Evolutionary conservation across 2,888 invertebrate genomes (phyloP), one percentile per base, ranked within the genome.

Genomic region (Andrena hattorfiana): DNA sequence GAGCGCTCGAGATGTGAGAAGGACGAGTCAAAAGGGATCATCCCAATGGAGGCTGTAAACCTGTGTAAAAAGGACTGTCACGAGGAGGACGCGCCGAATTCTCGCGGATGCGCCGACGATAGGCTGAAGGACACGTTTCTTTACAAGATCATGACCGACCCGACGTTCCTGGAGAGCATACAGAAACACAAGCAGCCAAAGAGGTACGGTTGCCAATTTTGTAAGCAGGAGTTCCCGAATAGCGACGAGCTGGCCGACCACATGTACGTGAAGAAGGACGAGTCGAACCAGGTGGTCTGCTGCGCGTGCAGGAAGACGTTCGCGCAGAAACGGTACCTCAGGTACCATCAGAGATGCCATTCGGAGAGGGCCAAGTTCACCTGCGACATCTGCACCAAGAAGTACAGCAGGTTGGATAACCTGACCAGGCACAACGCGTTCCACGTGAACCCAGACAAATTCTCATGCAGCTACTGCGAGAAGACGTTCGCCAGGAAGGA

Each of bases 391-490:
- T 93, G 93, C 72, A 90, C 91, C 4, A 90, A 89, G 68, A 91
- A 91, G 49, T 93, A 93, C 81, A 93, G 93, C 42, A 87, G 93
- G 23, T 75, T 92, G 72, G 93, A 93, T 81, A 93, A 93, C 81
- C 70, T 93, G 32, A 91, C 93, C 35, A 91, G 93, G 28, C 93
- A 93, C 84, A 93, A 91, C 68, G 90, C 89, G 3, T 91, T 92
- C 66, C 93, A 93, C 81, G 92, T 92, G 60, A 94, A 94, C 82
- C 93, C 93, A 0, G 89, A 92, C 76, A 93, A 93, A 81, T 93
- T 92, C 75, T 87, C 91, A 0, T 94, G 93, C 77, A 87, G 87
- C 42, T 89, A 84, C 26, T 94, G 93, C 88, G 91, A 92, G 60
- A 89, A 91, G 26, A 92, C 92, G 1, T 93, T 93, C 48, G 90